Percentiles rank a stretch among this genome's conserved stretches.
phyloP scores from a whole-genome alignment of 2,797 vertebrate species.

The Aulostomus chinensis region DNA sequence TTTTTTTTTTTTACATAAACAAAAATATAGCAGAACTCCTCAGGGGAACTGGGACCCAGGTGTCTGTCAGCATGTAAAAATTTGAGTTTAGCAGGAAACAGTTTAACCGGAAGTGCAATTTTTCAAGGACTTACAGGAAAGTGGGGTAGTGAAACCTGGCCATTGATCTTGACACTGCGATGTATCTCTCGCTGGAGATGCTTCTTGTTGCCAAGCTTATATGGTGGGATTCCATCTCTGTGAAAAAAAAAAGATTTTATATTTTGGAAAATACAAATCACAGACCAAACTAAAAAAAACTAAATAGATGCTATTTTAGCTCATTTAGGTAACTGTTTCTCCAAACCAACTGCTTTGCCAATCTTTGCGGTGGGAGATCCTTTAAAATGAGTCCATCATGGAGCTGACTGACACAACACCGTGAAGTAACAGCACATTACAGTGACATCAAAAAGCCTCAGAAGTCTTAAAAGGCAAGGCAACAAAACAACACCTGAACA shows the following conservation, averaged over 20 bases:
- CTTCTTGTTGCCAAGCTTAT: constrained; percentile 92
- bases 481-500: constrained; percentile 62
- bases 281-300: not conserved
- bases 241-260: constrained; percentile 5
- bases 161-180: constrained; percentile 93
- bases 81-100: constrained; percentile 36
- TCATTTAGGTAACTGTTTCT: constrained; percentile 16
- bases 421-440: constrained; percentile 68
- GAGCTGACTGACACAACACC: constrained; percentile 83
- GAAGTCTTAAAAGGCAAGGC: constrained; percentile 60
- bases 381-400: constrained; percentile 71
- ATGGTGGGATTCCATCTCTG: constrained; percentile 95
- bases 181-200: constrained; percentile 95
- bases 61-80: constrained; percentile 60
- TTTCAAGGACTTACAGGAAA: constrained; percentile 88
- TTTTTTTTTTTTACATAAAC: too few relatives aligned
- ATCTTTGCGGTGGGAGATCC: constrained; percentile 9
- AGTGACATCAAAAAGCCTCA: constrained; percentile 63
- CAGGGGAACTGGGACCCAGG: constrained; percentile 61
- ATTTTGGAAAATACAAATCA: not conserved
- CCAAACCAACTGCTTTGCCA: constrained; percentile 29
- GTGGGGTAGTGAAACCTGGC: constrained; percentile 94
- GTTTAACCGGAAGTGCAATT: constrained; percentile 37
- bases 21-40: constrained; percentile 60
- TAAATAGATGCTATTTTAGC: not conserved